Evolutionary conservation across 2,113 vertebrate genomes (phyloP), one percentile per base, ranked within the genome.

Genomic region (Vidua chalybeata): DNA sequence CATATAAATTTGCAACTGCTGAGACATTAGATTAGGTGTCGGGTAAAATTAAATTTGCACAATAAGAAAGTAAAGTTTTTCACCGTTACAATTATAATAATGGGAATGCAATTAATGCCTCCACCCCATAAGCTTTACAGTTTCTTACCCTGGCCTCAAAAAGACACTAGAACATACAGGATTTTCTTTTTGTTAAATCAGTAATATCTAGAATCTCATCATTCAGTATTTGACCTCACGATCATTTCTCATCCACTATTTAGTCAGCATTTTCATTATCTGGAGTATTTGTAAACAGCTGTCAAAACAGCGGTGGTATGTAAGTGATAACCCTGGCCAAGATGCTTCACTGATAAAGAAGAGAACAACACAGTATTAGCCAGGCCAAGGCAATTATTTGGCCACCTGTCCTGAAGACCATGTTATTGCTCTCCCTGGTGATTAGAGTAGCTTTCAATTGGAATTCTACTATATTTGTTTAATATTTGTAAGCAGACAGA

Each of bases 261-360:
- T 89, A 74, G 31, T 22, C 52, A 81, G 67, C 27, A 72, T 74
- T 77, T 90, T 78, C 41, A 72, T 61, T 90, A 93, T 88, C 55
- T 71, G 39, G 76, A 85, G 23, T 39, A 84, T 73, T 83, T 90
- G 71, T 79, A 86, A 95, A 90, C 72, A 96, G 79, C 64, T 88
- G 61, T 26, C 72, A 93, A 95, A 93, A 83, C 79, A 94, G 52
- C 2, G 1, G 30, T 61, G 43, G 55, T 37, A 13, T 49, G 7
- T 19, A 80, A 95, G n/a, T 39, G 80, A 76, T 9, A 88, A 75
- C 61, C 35, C 54, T 72, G 82, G 83, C 67, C 63, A 90, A 88
- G 52, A 80, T 16, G 23, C 48, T 54, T 63, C 80, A 92, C 13
- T 81, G 41, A 67, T 86, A 87, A 45, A 56, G 82, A 83, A 80